phyloP scores from a whole-genome alignment of 2,888 invertebrate species.

The Volucella inanis region DNA sequence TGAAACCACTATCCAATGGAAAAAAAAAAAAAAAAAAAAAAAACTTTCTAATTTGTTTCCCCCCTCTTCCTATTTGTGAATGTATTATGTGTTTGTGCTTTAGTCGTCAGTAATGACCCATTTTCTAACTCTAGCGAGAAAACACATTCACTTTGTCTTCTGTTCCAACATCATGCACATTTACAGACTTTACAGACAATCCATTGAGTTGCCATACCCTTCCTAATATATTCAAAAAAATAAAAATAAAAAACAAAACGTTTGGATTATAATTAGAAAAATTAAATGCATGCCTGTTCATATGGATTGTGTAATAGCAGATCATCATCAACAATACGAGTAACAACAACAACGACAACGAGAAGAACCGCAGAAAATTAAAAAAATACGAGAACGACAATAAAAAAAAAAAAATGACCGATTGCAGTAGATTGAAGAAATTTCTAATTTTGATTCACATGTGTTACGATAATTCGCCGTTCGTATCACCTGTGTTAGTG shows the following conservation, averaged over 20 bases:
- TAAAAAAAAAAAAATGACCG: conserved; percentile 21
- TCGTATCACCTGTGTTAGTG: not conserved
- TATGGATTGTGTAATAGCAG: conserved; percentile 44
- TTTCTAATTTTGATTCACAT: conserved; percentile 22
- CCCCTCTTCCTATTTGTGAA: not conserved
- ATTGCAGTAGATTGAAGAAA: conserved; percentile 27
- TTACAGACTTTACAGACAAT: conserved; percentile 5
- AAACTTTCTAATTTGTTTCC: conserved; percentile 63
- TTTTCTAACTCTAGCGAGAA: conserved; percentile 39
- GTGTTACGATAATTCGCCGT: not conserved
- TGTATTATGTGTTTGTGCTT: no score
- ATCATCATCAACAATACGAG: not conserved
- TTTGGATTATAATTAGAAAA: conserved; percentile 58
- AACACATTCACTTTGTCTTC: conserved; percentile 57
- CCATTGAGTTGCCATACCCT: conserved; percentile 16
- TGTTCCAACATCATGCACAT: conserved; percentile 24
- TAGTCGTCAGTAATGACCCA: conserved; percentile 38
- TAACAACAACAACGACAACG: not conserved
- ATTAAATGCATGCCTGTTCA: conserved; percentile 29
- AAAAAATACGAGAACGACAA: conserved; percentile 44
- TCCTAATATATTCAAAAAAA: conserved; percentile 7
- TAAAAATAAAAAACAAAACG: conserved; percentile 46
- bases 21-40: conserved; percentile 11
- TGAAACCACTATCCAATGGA: conserved; percentile 31
- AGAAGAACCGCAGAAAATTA: no score